Evolutionary conservation across 1,140 invertebrate species (phyloP).

Genomic region (Drosophila lacertosa): DNA sequence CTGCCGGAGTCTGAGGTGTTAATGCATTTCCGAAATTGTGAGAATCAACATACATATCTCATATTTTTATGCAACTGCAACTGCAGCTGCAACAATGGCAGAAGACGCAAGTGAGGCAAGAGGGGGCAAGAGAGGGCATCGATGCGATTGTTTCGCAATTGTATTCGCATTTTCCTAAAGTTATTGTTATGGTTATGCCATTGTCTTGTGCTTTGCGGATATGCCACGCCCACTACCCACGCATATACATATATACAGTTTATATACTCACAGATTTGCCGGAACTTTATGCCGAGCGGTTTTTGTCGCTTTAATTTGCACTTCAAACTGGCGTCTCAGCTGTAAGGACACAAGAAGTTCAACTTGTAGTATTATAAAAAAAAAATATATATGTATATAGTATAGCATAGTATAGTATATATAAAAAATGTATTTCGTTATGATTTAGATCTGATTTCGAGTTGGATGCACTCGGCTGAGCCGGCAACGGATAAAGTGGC

Average conservation of each 20-base stretch:
- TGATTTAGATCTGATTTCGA: conserved; percentile 36
- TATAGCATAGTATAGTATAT: background rate
- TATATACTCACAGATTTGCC: conserved; percentile 23
- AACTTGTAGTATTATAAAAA: too few species aligned
- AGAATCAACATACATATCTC: conserved; percentile 13
- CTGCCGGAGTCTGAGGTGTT: too few species aligned
- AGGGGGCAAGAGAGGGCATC: conserved; percentile 12
- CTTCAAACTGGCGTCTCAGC: background rate
- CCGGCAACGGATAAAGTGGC: conserved; percentile 26
- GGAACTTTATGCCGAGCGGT: background rate
- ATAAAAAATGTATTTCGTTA: background rate
- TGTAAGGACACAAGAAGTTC: conserved; percentile 21
- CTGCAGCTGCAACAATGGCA: conserved; percentile 23
- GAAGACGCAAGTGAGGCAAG: too few species aligned
- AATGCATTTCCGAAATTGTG: conserved; percentile 8
- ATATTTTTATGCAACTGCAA: conserved; percentile 23
- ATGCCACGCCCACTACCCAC: conserved; percentile 2
- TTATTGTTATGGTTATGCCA: conserved; percentile 28
- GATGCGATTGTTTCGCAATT: conserved; percentile 31
- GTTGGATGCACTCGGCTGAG: conserved; percentile 43
- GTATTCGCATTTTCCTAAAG: conserved; percentile 18
- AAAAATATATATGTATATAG: background rate
- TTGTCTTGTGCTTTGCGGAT: conserved; percentile 28
- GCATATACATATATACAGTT: background rate
- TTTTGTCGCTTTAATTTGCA: background rate